Percentiles rank a stretch among this genome's conserved stretches.
phyloP scores from a whole-genome alignment of 2,888 invertebrate species.

The Ochropacha duplaris region DNA sequence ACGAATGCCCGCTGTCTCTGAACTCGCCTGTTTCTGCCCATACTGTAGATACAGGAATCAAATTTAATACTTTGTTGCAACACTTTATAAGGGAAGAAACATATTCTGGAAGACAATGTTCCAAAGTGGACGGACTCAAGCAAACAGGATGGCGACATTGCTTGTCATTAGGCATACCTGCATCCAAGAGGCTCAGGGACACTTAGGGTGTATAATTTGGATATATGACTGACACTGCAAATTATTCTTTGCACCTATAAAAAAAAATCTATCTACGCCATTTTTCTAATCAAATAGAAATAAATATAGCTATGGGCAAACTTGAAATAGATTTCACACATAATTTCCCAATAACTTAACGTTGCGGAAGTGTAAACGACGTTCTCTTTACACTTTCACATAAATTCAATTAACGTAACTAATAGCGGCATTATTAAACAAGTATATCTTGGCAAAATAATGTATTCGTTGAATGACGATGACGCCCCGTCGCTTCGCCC shows the following conservation, averaged over 20 bases:
- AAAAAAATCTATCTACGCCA: too few relatives aligned
- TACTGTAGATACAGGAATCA: constrained; percentile 83
- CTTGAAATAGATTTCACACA: neutral
- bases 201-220: too few relatives aligned
- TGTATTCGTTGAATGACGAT: constrained; percentile 61
- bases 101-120: too few relatives aligned
- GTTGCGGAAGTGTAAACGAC: constrained; percentile 2
- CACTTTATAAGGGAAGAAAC: neutral
- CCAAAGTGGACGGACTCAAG: too few relatives aligned
- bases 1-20: constrained; percentile 90
- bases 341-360: neutral
- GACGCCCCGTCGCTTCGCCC: constrained; percentile 68
- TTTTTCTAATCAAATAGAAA: too few relatives aligned
- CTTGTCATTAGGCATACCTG: too few relatives aligned
- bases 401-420: constrained; percentile 59
- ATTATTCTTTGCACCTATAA: too few relatives aligned
- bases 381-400: constrained; percentile 26
- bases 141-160: too few relatives aligned
- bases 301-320: neutral
- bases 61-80: neutral
- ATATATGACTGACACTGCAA: too few relatives aligned
- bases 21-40: constrained; percentile 96
- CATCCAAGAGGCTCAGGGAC: too few relatives aligned
- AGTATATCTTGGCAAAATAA: constrained; percentile 61
- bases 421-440: constrained; percentile 60